Evolutionary conservation across 1,140 invertebrate species (phyloP).

Genomic region (Branchinecta lynchi): DNA sequence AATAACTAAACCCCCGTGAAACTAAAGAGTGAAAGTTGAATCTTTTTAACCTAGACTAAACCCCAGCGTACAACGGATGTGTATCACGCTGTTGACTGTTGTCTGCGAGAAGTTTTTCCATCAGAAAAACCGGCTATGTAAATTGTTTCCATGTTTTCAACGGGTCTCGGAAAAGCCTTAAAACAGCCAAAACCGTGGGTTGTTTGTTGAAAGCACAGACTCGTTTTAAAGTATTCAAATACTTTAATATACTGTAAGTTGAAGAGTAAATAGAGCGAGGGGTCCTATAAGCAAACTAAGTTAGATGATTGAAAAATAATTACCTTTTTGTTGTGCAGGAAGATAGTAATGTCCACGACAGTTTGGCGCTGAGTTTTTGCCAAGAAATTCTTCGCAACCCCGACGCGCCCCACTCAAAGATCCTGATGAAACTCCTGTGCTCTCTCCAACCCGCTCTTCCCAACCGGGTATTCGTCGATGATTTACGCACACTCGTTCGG

Average conservation of each 20-base stretch:
- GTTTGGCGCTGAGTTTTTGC: conserved; percentile 23
- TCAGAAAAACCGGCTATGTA: neutral
- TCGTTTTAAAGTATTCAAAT: neutral
- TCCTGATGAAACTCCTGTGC: neutral
- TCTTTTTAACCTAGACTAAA: too few species aligned
- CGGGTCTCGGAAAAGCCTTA: neutral
- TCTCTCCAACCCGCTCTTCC: neutral
- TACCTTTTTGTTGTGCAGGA: neutral
- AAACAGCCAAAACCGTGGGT: neutral
- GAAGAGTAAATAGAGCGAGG: neutral
- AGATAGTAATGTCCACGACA: conserved; percentile 23
- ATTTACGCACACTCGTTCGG: neutral
- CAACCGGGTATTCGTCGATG: neutral
- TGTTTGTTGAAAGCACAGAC: neutral
- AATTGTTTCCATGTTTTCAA: neutral
- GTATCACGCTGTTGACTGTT: too few species aligned
- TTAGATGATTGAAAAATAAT: neutral
- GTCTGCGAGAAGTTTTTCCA: too few species aligned
- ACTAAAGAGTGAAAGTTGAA: too few species aligned
- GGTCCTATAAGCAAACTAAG: neutral
- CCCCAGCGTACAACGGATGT: too few species aligned
- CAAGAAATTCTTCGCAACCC: conserved; percentile 23
- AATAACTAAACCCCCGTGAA: too few species aligned
- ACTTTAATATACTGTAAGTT: too few species aligned
- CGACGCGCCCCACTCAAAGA: conserved; percentile 2